These are phyloP conservation scores for Gasterosteus aculeatus DNA, from an alignment of 2,113 vertebrate species.

Conservation along the genomic window DNA sequence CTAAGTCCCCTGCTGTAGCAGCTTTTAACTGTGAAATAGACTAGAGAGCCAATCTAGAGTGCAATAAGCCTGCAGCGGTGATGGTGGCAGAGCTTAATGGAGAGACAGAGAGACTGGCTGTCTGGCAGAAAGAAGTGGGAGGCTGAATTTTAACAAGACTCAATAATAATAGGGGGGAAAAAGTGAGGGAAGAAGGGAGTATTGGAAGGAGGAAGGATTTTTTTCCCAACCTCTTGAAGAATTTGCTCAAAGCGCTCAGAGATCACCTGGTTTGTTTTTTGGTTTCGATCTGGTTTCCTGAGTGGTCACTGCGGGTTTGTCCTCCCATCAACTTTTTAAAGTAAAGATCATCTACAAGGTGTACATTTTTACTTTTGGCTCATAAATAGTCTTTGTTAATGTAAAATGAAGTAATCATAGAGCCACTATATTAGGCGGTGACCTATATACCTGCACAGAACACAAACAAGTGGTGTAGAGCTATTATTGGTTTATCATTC, in stretches of 20 bases:
- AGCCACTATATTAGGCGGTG: neutral
- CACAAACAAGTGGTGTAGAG: neutral
- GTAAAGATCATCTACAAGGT: constrained; percentile 18
- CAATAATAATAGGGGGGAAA: constrained; percentile 56
- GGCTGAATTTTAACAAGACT: constrained; percentile 75
- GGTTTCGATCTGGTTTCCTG: constrained; percentile 41
- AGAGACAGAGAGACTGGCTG: constrained; percentile 67
- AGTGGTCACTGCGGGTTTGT: constrained; percentile 5
- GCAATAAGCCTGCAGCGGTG: constrained; percentile 73
- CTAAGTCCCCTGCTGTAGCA: constrained; percentile 62
- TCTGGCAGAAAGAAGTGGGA: constrained; percentile 60
- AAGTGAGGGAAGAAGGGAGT: constrained; percentile 41
- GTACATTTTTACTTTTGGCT: neutral
- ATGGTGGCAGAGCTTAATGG: constrained; percentile 72
- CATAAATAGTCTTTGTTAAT: neutral
- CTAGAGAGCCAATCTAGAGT: constrained; percentile 73
- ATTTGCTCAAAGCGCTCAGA: constrained; percentile 55
- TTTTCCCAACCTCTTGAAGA: constrained; percentile 26
- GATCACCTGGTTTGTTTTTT: constrained; percentile 53
- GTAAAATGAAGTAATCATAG: neutral
- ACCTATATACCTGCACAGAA: neutral
- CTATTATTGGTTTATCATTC: neutral
- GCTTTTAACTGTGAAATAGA: constrained; percentile 73
- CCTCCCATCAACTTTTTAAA: constrained; percentile 41
- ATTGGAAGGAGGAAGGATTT: constrained; percentile 17